Conservation (phyloP, 2,113 vertebrate genomes). For the Poicephalus meyeri region DNA sequence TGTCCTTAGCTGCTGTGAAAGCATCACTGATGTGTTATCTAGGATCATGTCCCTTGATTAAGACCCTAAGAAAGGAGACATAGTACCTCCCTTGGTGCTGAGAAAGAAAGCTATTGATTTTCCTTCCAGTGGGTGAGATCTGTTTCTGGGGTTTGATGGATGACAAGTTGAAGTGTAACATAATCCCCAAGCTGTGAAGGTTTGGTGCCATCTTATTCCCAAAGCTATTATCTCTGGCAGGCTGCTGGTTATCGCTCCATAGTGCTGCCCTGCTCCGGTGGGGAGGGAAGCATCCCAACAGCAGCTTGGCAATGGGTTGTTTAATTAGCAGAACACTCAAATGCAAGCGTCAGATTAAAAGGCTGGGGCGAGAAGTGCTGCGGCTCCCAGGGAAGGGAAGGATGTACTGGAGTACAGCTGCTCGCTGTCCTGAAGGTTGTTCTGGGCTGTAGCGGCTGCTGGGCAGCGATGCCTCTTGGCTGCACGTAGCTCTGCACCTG, state of each 20-base stretch:
- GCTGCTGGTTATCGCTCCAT: not conserved
- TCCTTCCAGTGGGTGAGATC: conserved; percentile 51
- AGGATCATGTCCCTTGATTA: conserved; percentile 58
- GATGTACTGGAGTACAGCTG: not conserved
- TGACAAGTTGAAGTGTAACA: conserved; percentile 55
- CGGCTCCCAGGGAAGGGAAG: not conserved
- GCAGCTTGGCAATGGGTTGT: conserved; percentile 2
- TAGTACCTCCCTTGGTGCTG: conserved; percentile 57
- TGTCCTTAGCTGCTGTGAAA: not conserved
- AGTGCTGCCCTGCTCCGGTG: not conserved
- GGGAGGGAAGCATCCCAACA: not conserved
- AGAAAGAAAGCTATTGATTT: conserved; percentile 71
- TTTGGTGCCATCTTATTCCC: conserved; percentile 24
- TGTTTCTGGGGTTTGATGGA: conserved; percentile 59
- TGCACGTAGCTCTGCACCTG: not conserved
- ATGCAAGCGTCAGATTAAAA: not conserved
- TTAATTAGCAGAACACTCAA: conserved; percentile 37
- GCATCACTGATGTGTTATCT: conserved; percentile 31
- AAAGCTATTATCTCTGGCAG: conserved; percentile 44
- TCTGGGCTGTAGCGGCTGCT: not conserved
- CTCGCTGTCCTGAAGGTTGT: not conserved
- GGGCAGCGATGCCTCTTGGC: not conserved
- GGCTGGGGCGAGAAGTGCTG: not conserved
- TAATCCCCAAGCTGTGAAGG: conserved; percentile 32
- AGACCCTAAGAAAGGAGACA: conserved; percentile 53